These are phyloP conservation scores for Drosophila ananassae DNA, from an alignment of 1,140 invertebrate genomes.

Conservation along the genomic window DNA sequence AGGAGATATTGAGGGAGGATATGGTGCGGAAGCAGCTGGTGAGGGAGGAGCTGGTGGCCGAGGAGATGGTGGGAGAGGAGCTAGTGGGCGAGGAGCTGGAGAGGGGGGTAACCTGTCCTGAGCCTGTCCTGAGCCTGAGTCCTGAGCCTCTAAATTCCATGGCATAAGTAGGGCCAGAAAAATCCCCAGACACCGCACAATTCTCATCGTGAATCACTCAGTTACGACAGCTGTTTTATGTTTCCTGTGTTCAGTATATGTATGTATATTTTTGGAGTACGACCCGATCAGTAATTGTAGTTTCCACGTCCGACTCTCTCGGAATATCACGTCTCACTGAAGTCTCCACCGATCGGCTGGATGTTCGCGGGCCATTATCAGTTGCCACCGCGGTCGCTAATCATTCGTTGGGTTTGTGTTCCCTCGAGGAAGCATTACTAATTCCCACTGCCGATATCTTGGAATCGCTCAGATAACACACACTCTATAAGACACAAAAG, in stretches of 20 bases:
- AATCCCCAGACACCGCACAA: conserved; percentile 7
- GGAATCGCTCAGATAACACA: background rate
- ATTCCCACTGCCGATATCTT: background rate
- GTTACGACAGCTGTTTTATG: conserved; percentile 15
- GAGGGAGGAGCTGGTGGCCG: too few relatives aligned
- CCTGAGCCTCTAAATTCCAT: background rate
- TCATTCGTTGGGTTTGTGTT: conserved; percentile 10
- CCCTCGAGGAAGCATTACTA: conserved; percentile 4
- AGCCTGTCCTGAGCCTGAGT: too few relatives aligned
- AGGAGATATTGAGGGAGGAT: too few relatives aligned
- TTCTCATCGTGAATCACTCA: conserved; percentile 64
- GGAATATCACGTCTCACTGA: conserved; percentile 39
- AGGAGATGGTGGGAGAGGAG: too few relatives aligned
- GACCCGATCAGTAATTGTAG: background rate
- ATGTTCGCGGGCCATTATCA: conserved; percentile 38
- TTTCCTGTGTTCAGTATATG: conserved; percentile 2
- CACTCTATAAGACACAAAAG: conserved; percentile 5
- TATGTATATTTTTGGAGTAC: conserved; percentile 17
- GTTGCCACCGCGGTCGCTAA: conserved; percentile 47
- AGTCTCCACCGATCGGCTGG: conserved; percentile 21
- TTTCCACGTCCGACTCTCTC: conserved; percentile 37
- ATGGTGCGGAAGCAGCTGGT: too few relatives aligned
- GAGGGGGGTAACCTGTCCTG: too few relatives aligned
- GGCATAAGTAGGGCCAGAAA: conserved; percentile 20
- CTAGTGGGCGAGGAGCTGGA: too few relatives aligned